Evolutionary conservation across 2,113 vertebrate species (phyloP).

Genomic region (Petrocephalus zakoni): DNA sequence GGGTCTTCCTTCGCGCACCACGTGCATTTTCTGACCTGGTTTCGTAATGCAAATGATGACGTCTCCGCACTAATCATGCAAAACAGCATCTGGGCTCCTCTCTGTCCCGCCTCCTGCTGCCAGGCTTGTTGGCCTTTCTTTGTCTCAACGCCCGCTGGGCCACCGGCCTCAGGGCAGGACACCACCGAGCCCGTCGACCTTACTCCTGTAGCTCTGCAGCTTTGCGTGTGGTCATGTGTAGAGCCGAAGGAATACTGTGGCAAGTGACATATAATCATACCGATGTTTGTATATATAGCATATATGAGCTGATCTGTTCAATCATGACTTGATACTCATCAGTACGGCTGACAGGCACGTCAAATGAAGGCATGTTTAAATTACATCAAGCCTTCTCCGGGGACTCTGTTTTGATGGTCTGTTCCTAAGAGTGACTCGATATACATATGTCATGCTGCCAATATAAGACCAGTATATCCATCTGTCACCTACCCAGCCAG

Average conservation of each 20-base stretch:
- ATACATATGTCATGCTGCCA: background rate
- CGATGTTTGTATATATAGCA: background rate
- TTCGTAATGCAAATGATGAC: conserved; percentile 55
- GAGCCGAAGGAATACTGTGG: background rate
- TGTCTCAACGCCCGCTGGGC: background rate
- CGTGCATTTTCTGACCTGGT: conserved; percentile 47
- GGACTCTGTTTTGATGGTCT: background rate
- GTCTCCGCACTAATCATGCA: conserved; percentile 57
- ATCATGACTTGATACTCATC: background rate
- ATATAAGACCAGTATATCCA: background rate
- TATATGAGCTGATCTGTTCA: background rate
- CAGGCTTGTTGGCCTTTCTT: background rate
- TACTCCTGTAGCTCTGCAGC: background rate
- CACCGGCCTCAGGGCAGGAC: background rate
- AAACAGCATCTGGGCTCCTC: conserved; percentile 55
- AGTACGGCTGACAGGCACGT: background rate
- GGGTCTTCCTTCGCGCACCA: conserved; percentile 27
- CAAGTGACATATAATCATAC: background rate
- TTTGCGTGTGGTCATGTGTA: background rate
- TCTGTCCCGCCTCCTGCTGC: conserved; percentile 27
- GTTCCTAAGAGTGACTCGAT: background rate
- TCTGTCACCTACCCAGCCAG: background rate
- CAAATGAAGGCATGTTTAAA: background rate
- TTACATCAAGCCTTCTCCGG: background rate
- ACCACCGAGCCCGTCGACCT: background rate